A percentile compares a stretch with the other conserved stretches of the same genome.
These are phyloP conservation scores for Kradibia gibbosae DNA, from an alignment of 1,140 invertebrate genomes.

Conservation along the genomic window DNA sequence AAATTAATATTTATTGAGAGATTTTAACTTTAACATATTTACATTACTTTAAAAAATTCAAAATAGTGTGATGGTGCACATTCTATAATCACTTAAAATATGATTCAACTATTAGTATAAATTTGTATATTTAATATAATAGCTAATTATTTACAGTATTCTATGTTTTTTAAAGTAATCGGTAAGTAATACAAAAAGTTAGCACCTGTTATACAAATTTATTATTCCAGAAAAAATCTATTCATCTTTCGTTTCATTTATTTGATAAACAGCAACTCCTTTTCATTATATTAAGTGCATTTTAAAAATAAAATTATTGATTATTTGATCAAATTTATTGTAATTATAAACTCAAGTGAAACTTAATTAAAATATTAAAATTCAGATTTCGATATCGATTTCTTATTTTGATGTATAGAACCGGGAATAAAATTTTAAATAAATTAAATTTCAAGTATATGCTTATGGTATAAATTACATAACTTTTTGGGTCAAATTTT, in stretches of 20 bases:
- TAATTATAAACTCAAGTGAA: not conserved
- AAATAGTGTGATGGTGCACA: no score
- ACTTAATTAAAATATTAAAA: not conserved
- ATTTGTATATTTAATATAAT: no score
- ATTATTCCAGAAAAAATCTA: not conserved
- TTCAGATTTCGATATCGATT: not conserved
- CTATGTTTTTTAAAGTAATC: no score
- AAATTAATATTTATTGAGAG: no score
- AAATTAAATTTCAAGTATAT: not conserved
- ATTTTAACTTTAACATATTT: no score
- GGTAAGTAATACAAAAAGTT: no score
- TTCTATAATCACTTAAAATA: no score
- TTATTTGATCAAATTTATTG: conserved; percentile 2
- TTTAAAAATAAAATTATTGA: conserved; percentile 1
- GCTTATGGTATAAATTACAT: no score
- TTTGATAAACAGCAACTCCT: not conserved
- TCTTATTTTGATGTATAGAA: not conserved
- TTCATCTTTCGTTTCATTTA: not conserved
- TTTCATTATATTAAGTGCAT: not conserved
- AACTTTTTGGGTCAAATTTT: no score
- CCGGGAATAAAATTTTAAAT: not conserved
- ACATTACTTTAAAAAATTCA: no score
- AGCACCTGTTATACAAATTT: not conserved
- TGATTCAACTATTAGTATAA: no score
- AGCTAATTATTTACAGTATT: no score